phyloP scores from a whole-genome alignment of 2,113 vertebrate species.

The Pungitius pungitius region DNA sequence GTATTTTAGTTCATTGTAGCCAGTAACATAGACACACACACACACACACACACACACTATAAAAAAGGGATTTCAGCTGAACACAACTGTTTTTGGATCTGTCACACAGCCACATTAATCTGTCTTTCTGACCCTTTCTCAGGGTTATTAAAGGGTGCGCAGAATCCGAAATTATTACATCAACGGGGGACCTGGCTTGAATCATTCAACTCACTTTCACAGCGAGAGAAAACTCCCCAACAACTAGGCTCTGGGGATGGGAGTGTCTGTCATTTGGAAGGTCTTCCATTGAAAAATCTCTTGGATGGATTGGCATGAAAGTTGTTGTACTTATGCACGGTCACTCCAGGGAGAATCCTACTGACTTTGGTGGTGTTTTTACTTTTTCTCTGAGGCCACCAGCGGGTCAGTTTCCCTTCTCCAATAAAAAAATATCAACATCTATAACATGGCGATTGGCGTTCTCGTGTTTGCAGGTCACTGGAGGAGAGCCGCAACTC shows the following conservation, averaged over 20 bases:
- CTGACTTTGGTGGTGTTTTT: neutral
- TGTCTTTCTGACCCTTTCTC: neutral
- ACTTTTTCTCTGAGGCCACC: neutral
- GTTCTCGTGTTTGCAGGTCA: conserved; percentile 15
- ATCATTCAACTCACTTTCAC: neutral
- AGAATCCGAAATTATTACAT: conserved; percentile 11
- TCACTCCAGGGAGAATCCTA: neutral
- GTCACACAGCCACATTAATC: neutral
- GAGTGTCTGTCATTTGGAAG: neutral
- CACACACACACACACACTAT: neutral
- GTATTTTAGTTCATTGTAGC: neutral
- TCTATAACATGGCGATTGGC: neutral
- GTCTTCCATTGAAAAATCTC: neutral
- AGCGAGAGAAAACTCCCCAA: neutral
- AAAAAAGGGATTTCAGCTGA: conserved; percentile 1
- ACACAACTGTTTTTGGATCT: conserved; percentile 8
- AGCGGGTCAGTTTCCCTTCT: neutral
- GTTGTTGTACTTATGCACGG: neutral
- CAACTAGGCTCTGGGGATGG: neutral
- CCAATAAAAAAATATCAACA: neutral
- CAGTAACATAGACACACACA: conserved; percentile 8
- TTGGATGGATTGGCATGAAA: neutral
- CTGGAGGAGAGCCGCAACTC: neutral
- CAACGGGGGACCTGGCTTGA: neutral
- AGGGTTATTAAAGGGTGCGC: neutral